Evolutionary conservation across 2,113 vertebrate genomes (phyloP), one percentile per base, ranked within the genome.

Genomic region (Mugil cephalus): DNA sequence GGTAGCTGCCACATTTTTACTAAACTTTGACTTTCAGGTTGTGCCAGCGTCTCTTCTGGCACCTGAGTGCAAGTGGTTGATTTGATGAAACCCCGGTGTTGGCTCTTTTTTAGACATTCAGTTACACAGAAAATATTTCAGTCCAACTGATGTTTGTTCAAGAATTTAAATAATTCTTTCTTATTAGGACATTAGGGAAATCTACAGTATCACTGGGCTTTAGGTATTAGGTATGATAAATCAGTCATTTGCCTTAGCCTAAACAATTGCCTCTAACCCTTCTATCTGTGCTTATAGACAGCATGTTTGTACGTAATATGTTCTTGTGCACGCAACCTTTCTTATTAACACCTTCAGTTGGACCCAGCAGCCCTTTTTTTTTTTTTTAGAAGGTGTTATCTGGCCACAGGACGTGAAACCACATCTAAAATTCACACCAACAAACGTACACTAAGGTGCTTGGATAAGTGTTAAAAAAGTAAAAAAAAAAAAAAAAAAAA

Each of bases 31-130:
- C 61, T 55, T 34, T 17, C 60, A 63, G 43, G 43, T 30, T 43
- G 1, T 1, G 6, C 19, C 45, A 10, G 7, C 1, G 7, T 42
- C 58, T 74, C 35, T 9, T 24, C 48, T 55, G 17, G 45, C n/a
- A 45, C 39, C 54, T 62, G 17, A 13, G 38, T 61, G 24, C 24
- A 50, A 84, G 24, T 39, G 7, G 61, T 60, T 47, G 38, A 34
- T 64, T 59, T 86, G 50, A 74, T 80, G 70, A 74, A 74, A 67
- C 11, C 42, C 17, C 0, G 12, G 14, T 48, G 12, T 66, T 53
- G 35, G 46, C 7, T 52, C 10, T 40, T 17, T 65, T 55, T 69
- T 53, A 65, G 66, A 67, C 70, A 61, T 58, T n/a, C 54, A 46
- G 15, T 0, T 24, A 54, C 53, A 40, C 11, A 17, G 21, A 53